These are phyloP conservation scores for Drosophila acutilabella DNA, from an alignment of 2,888 invertebrate species.

Conservation along the genomic window DNA sequence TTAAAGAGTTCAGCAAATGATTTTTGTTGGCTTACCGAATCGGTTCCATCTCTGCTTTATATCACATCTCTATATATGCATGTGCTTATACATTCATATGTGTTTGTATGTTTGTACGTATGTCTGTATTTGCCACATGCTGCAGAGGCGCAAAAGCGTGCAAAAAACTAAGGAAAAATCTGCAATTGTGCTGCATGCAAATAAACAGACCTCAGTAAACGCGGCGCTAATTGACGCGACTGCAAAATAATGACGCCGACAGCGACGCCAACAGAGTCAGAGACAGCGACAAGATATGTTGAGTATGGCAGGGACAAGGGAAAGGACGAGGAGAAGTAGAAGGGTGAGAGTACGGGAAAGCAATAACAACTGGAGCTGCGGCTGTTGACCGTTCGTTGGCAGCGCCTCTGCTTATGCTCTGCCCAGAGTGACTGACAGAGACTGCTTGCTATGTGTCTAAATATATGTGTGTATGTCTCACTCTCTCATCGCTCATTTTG, in stretches of 20 bases:
- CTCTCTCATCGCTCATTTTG: background rate
- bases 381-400: slow-evolving; percentile 59
- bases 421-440: slow-evolving; percentile 36
- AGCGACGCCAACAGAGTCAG: slow-evolving; percentile 40
- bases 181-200: slow-evolving; percentile 61
- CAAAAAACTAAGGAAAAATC: slow-evolving; percentile 38
- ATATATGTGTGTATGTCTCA: slow-evolving; percentile 8
- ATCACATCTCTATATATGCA: slow-evolving; percentile 32
- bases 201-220: slow-evolving; percentile 64
- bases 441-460: slow-evolving; percentile 30
- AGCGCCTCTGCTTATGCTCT: slow-evolving; percentile 11
- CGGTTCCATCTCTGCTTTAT: slow-evolving; percentile 60
- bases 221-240: slow-evolving; percentile 73
- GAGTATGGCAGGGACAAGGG: background rate
- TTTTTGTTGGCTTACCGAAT: slow-evolving; percentile 50
- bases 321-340: slow-evolving; percentile 40
- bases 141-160: slow-evolving; percentile 45
- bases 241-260: slow-evolving; percentile 56
- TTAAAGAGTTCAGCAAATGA: slow-evolving; percentile 76
- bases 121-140: slow-evolving; percentile 48
- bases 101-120: slow-evolving; percentile 27
- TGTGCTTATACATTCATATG: slow-evolving; percentile 5
- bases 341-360: background rate
- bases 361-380: slow-evolving; percentile 43
- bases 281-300: slow-evolving; percentile 17